phyloP scores from a whole-genome alignment of 92 coral and sea anemone species.

The Epizoanthus scotinus region DNA sequence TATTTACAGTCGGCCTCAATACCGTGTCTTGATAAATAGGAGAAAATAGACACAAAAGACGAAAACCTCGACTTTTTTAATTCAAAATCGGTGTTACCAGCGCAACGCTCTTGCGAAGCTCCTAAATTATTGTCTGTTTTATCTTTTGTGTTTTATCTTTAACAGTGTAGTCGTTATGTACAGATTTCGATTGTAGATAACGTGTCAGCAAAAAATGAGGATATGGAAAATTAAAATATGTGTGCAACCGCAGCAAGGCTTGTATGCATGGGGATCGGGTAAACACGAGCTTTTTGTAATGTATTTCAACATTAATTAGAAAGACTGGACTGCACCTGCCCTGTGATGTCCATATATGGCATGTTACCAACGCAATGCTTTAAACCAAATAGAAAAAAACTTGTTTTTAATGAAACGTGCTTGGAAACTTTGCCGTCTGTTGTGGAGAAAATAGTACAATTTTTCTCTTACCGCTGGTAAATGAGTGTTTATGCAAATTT shows the following conservation, averaged over 20 bases:
- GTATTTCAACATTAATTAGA: slow-evolving; percentile 45
- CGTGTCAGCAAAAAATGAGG: slow-evolving; percentile 29
- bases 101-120: not conserved
- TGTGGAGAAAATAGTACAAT: not conserved
- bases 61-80: slow-evolving; percentile 6
- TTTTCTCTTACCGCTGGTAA: not conserved
- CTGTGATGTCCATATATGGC: slow-evolving; percentile 25
- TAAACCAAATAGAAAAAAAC: not conserved
- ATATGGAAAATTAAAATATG: slow-evolving; percentile 30
- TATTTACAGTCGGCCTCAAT: slow-evolving; percentile 83
- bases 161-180: slow-evolving; percentile 27
- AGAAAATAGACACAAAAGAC: not conserved
- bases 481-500: slow-evolving; percentile 15
- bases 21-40: slow-evolving; percentile 68
- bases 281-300: slow-evolving; percentile 24
- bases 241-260: slow-evolving; percentile 28
- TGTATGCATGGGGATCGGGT: slow-evolving; percentile 15
- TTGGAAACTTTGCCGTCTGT: not conserved
- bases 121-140: slow-evolving; percentile 24
- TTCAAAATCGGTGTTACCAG: slow-evolving; percentile 1
- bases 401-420: slow-evolving; percentile 9
- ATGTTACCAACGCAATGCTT: not conserved
- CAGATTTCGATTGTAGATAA: slow-evolving; percentile 36
- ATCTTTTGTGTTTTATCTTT: slow-evolving; percentile 36
- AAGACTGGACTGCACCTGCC: slow-evolving; percentile 31